Percentiles rank a stretch among this genome's conserved stretches.
phyloP scores from a whole-genome alignment of 2,888 invertebrate species.

The Helleia helle region DNA sequence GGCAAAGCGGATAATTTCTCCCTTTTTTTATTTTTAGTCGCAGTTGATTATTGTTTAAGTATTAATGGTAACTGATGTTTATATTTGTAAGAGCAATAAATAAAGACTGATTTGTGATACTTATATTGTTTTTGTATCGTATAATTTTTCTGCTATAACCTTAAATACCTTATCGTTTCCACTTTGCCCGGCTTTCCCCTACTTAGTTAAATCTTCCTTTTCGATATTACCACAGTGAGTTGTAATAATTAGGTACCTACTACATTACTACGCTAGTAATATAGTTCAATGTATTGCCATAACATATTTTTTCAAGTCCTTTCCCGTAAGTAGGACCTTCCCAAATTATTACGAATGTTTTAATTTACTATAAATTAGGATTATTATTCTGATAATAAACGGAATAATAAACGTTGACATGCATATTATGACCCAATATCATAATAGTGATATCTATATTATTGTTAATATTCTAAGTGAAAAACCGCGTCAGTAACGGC shows the following conservation, averaged over 20 bases:
- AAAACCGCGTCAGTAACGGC: constrained; percentile 44
- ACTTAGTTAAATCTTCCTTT: no score
- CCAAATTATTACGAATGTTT: not conserved
- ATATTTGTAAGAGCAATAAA: constrained; percentile 9
- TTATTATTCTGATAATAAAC: not conserved
- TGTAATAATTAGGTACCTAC: no score
- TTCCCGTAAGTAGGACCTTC: no score
- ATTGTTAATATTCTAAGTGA: constrained; percentile 49
- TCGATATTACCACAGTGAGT: no score
- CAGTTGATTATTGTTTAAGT: constrained; percentile 19
- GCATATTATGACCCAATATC: not conserved
- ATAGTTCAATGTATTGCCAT: no score
- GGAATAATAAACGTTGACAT: not conserved
- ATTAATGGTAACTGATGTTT: constrained; percentile 16
- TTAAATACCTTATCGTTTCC: constrained; percentile 14
- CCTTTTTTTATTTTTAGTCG: no score
- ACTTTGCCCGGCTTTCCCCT: no score
- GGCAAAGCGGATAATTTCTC: constrained; percentile 23
- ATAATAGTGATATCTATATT: constrained; percentile 25
- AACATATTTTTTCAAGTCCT: no score
- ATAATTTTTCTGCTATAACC: constrained; percentile 19
- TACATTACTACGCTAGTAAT: no score
- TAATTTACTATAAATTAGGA: not conserved
- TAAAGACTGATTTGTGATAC: constrained; percentile 13
- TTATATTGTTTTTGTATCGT: constrained; percentile 19